A percentile compares a stretch with the other conserved stretches of the same genome.
phyloP scores from a whole-genome alignment of 2,113 vertebrate genomes.

The Lagenorhynchus albirostris region DNA sequence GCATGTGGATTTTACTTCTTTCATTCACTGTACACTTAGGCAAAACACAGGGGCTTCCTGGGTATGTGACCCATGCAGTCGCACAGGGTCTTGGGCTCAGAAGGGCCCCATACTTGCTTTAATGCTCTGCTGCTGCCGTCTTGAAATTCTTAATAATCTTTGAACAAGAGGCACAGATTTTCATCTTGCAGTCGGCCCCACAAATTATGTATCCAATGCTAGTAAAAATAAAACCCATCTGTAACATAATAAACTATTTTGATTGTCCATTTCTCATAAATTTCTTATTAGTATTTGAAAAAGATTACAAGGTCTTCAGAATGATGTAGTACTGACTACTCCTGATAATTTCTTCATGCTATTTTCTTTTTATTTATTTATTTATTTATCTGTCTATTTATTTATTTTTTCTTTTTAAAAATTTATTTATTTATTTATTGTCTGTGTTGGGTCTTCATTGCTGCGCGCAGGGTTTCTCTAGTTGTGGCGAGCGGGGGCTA shows the following conservation, averaged over 20 bases:
- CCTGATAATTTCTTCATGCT: neutral
- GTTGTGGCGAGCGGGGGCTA: too few relatives aligned
- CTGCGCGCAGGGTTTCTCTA: accelerated
- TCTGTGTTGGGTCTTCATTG: too few relatives aligned
- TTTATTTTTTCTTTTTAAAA: too few relatives aligned
- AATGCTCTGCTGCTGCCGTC: neutral
- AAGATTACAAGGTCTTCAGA: neutral
- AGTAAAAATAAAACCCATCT: conserved; percentile 13
- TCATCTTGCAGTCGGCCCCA: neutral
- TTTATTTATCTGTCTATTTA: too few relatives aligned
- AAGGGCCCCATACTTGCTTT: neutral
- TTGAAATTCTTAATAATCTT: conserved; percentile 20
- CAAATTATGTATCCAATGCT: neutral
- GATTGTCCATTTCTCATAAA: neutral
- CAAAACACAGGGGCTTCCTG: neutral
- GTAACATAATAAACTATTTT: neutral
- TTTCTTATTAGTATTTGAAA: conserved; percentile 24
- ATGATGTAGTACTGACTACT: conserved; percentile 29
- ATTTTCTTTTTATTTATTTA: neutral
- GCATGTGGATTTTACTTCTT: neutral
- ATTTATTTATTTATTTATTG: too few relatives aligned
- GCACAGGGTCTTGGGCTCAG: neutral
- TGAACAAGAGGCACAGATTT: neutral
- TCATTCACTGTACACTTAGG: neutral
- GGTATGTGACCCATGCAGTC: neutral